Conservation (phyloP, 2,888 invertebrate species). For the Drosophila cognata region DNA sequence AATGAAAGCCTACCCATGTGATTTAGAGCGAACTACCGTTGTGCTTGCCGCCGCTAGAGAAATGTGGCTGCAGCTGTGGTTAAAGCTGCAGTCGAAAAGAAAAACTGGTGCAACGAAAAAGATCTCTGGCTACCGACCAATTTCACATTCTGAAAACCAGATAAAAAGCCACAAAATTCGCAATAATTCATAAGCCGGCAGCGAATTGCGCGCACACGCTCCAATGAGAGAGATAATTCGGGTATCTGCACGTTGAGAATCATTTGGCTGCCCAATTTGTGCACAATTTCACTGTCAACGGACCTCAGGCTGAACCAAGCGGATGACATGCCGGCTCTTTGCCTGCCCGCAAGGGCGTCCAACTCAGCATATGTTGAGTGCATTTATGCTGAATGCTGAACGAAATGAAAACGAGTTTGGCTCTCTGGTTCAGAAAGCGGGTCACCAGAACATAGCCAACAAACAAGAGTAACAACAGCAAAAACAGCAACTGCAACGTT, state of each 20-base stretch:
- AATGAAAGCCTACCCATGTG: slow-evolving; percentile 71
- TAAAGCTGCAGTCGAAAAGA: slow-evolving; percentile 26
- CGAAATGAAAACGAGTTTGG: slow-evolving; percentile 77
- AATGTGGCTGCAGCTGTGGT: slow-evolving; percentile 51
- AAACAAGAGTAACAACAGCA: slow-evolving; percentile 18
- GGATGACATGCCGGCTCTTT: slow-evolving; percentile 12
- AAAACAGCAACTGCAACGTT: slow-evolving; percentile 19
- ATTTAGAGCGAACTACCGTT: slow-evolving; percentile 77
- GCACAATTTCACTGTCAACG: slow-evolving; percentile 83
- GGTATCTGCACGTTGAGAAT: slow-evolving; percentile 35
- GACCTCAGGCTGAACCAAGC: slow-evolving; percentile 33
- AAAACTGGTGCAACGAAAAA: slow-evolving; percentile 52
- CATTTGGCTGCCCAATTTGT: slow-evolving; percentile 69
- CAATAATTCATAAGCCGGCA: slow-evolving; percentile 78
- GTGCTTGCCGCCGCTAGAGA: slow-evolving; percentile 61
- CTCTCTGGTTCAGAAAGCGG: slow-evolving; percentile 71
- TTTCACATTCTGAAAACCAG: slow-evolving; percentile 80
- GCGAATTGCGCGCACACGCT: slow-evolving; percentile 58
- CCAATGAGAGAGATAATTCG: slow-evolving; percentile 59
- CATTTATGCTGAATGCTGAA: slow-evolving; percentile 42
- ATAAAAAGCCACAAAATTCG: slow-evolving; percentile 70
- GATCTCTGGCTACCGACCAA: slow-evolving; percentile 59
- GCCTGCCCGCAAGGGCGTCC: slow-evolving; percentile 63
- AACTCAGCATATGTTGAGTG: slow-evolving; percentile 20
- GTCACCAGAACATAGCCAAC: slow-evolving; percentile 79